Evolutionary conservation across 2,113 vertebrate species (phyloP).

Genomic region (Platysternon megacephalum): DNA sequence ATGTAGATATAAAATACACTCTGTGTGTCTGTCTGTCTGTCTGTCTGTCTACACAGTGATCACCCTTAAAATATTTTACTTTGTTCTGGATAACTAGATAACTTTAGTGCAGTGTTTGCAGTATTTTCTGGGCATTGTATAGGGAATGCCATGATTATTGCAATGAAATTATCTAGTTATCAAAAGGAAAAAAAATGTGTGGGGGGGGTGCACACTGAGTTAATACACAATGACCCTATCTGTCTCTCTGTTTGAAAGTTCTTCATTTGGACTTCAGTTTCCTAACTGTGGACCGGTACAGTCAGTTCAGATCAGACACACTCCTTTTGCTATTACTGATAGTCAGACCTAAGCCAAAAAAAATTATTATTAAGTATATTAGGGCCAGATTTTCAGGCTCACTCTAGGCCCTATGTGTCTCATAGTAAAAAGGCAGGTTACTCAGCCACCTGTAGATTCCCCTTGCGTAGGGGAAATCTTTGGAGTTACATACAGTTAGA

Average conservation of each 20-base stretch:
- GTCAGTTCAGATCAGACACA: accelerated
- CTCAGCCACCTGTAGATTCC: not conserved
- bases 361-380: not conserved
- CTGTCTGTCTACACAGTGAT: not conserved
- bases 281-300: not conserved
- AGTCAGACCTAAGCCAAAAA: not conserved
- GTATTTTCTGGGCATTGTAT: not conserved
- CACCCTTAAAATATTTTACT: not conserved
- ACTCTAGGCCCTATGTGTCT: not conserved
- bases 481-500: not conserved
- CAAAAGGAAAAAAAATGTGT: not conserved
- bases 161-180: not conserved
- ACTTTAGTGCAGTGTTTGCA: not conserved
- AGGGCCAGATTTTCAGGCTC: not conserved
- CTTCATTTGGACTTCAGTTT: not conserved
- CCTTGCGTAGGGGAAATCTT: not conserved
- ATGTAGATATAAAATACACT: not conserved
- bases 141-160: not conserved
- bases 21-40: not conserved
- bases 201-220: accelerated
- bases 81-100: not conserved
- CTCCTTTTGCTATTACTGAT: not conserved
- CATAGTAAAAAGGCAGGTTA: not conserved
- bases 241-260: not conserved
- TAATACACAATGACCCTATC: not conserved